Evolutionary conservation across 2,797 vertebrate genomes (phyloP), one percentile per base, ranked within the genome.

Genomic region (Basileuterus tristriatus): DNA sequence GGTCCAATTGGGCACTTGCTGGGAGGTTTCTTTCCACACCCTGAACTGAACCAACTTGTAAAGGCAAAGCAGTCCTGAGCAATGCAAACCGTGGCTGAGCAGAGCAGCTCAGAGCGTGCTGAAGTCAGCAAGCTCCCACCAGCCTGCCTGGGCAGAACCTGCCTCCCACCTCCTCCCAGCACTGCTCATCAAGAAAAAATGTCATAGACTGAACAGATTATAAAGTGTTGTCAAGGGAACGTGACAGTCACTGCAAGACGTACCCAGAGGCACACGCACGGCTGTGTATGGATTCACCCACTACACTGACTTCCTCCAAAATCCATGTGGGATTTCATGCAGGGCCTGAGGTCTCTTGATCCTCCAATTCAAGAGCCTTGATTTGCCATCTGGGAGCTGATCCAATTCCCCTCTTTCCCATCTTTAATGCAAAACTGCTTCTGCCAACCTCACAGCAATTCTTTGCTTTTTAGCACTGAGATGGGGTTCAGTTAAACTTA

Each of bases 201-300:
- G 80, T 53, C 90, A 68, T n/a, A 93, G 92, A 90, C 93, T 43
- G 88, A 90, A 46, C 81, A 95, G 94, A 83, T 78, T 39, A 82
- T 32, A 39, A 79, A 79, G 60, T 75, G 95, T 93, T 93, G 95
- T 86, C 95, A 93, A 94, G 95, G 93, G 91, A 95, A 94, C 85
- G 22, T 86, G 94, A 78, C 71, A 95, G 87, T 19, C 82, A 6
- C 77, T 36, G 93, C 91, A 62, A 94, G 93, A 69, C 2, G 3
- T 7, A 15, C 58, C 70, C 70, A 14, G 70, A 32, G 69, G 70
- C 92, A 68, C 63, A 5, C 18, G n/a, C 81, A 36, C 2, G 36
- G 56, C 71, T 49, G 3, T 2, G 2, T 2, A 50, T 0, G 1
- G 14, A 4, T 15, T 68, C 27, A 12, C 80, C 83, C 83, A 30